These are phyloP conservation scores for Neoarius graeffei DNA, from an alignment of 2,113 vertebrate genomes.

Conservation along the genomic window DNA sequence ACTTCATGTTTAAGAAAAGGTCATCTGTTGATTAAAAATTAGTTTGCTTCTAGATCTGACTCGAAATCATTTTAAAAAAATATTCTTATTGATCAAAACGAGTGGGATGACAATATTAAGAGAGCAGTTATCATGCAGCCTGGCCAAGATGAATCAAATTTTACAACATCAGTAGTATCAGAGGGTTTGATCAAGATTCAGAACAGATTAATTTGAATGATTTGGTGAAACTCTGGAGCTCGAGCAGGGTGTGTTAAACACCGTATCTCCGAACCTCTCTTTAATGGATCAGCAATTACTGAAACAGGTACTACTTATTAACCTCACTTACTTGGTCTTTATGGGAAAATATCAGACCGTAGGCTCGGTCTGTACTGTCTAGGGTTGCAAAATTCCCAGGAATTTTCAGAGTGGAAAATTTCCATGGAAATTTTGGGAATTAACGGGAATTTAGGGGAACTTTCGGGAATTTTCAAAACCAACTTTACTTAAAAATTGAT, in stretches of 20 bases:
- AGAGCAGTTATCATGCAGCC: not conserved
- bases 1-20: too few relatives aligned
- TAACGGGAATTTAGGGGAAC: too few relatives aligned
- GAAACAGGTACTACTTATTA: not conserved
- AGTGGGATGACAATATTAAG: not conserved
- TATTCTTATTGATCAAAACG: not conserved
- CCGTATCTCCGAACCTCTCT: not conserved
- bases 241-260: not conserved
- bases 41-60: not conserved
- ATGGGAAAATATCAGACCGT: too few relatives aligned
- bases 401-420: too few relatives aligned
- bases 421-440: too few relatives aligned
- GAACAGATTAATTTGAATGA: not conserved
- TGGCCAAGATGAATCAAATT: not conserved
- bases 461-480: too few relatives aligned
- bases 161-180: not conserved
- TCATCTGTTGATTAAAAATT: too few relatives aligned
- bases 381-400: too few relatives aligned
- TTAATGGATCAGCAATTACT: not conserved
- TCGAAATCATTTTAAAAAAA: not conserved
- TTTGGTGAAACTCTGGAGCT: not conserved
- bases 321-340: too few relatives aligned
- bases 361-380: too few relatives aligned
- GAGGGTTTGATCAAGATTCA: not conserved
- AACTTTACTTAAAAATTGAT: too few relatives aligned